A percentile compares a stretch with the other conserved stretches of the same genome.
These are phyloP conservation scores for Otolemur garnettii DNA, from an alignment of 2,113 vertebrate species.

Conservation along the genomic window DNA sequence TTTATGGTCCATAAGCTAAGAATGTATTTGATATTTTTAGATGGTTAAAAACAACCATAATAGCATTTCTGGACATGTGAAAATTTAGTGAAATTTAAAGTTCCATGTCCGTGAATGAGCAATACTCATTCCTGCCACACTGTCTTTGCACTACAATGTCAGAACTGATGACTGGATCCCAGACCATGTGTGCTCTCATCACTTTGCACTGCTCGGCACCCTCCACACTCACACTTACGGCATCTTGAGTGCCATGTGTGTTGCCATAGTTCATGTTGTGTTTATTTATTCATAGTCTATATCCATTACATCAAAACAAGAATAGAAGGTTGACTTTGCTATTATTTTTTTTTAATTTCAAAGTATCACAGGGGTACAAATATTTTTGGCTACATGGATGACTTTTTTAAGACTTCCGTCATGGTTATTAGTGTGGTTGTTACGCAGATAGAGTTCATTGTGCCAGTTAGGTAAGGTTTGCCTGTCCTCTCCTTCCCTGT, in stretches of 20 bases:
- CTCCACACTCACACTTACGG: background rate
- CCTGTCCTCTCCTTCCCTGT: too few relatives aligned
- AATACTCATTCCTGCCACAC: background rate
- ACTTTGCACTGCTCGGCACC: background rate
- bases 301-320: background rate
- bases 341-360: too few relatives aligned
- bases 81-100: background rate
- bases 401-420: too few relatives aligned
- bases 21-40: background rate
- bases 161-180: background rate
- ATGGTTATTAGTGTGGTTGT: too few relatives aligned
- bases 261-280: background rate
- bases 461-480: too few relatives aligned
- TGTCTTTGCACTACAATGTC: background rate
- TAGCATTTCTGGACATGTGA: background rate
- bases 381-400: too few relatives aligned
- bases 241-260: background rate
- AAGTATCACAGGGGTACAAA: too few relatives aligned
- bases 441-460: too few relatives aligned
- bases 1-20: background rate
- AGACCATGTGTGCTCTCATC: background rate
- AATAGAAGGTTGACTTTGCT: background rate
- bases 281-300: background rate
- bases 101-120: background rate
- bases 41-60: background rate